phyloP scores from a whole-genome alignment of 2,797 vertebrate genomes.

The Echiichthys vipera region DNA sequence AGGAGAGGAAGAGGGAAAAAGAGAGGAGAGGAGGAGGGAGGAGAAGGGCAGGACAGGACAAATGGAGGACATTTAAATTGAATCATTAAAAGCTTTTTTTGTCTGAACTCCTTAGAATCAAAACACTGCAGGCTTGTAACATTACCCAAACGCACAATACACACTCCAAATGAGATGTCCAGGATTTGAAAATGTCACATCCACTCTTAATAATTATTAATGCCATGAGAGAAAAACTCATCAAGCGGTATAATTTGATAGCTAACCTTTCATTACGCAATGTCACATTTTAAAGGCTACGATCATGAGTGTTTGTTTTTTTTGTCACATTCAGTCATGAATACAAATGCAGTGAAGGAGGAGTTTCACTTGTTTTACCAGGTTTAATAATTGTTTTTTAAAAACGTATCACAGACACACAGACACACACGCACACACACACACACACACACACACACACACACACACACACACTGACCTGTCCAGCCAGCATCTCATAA shows the following conservation, averaged over 20 bases:
- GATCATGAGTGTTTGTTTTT: slow-evolving; percentile 36
- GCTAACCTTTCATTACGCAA: slow-evolving; percentile 52
- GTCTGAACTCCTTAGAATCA: slow-evolving; percentile 3
- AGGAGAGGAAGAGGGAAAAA: no score
- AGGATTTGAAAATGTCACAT: slow-evolving; percentile 53
- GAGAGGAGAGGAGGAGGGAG: not conserved
- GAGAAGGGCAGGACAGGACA: slow-evolving; percentile 16
- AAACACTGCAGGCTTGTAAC: slow-evolving; percentile 1
- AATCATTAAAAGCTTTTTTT: slow-evolving; percentile 25
- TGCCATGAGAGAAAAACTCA: slow-evolving; percentile 54
- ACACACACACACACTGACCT: slow-evolving; percentile 83
- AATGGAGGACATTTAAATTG: slow-evolving; percentile 27
- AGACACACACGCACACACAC: not conserved
- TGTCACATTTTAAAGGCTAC: slow-evolving; percentile 46
- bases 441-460: no score
- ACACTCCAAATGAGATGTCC: slow-evolving; percentile 39
- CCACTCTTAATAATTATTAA: slow-evolving; percentile 52
- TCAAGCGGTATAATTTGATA: slow-evolving; percentile 55
- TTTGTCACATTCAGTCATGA: slow-evolving; percentile 17
- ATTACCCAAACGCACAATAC: slow-evolving; percentile 5
- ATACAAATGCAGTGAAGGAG: slow-evolving; percentile 21
- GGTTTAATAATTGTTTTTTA: not conserved
- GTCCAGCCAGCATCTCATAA: slow-evolving; percentile 98
- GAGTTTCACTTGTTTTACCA: not conserved
- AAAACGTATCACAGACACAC: not conserved